phyloP scores from a whole-genome alignment of 2,797 vertebrate species.

The Hydrophis major region DNA sequence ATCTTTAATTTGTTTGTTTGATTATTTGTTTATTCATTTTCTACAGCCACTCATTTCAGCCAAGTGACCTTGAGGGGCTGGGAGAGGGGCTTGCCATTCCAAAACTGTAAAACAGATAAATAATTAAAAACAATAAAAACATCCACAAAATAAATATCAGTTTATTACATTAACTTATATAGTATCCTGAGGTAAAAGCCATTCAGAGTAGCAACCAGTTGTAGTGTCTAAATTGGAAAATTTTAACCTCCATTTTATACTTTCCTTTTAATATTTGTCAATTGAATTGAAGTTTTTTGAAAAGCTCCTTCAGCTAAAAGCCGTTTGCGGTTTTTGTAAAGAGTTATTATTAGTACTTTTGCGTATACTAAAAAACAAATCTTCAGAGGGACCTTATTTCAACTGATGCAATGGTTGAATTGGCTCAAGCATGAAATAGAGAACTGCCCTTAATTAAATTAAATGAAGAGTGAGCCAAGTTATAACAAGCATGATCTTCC shows the following conservation, averaged over 20 bases:
- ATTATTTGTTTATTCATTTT: background rate
- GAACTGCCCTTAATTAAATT: constrained; percentile 6
- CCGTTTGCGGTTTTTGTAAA: constrained; percentile 47
- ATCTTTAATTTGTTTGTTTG: background rate
- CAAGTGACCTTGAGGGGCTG: background rate
- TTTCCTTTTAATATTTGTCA: background rate
- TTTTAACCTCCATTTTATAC: background rate
- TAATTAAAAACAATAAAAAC: background rate
- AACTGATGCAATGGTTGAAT: constrained; percentile 31
- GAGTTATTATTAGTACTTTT: constrained; percentile 35
- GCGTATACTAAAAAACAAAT: constrained; percentile 10
- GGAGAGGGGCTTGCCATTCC: background rate
- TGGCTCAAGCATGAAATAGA: constrained; percentile 21
- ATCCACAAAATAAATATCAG: background rate
- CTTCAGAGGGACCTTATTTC: background rate
- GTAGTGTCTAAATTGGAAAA: background rate
- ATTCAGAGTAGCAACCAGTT: background rate
- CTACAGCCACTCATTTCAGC: background rate
- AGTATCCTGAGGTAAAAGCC: background rate
- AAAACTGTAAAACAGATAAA: background rate
- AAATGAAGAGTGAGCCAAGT: background rate
- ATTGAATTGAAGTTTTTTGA: constrained; percentile 31
- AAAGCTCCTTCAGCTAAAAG: constrained; percentile 47
- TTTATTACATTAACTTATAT: background rate
- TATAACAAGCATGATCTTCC: constrained; percentile 15